These are phyloP conservation scores for Cyprichromis sp. DNA, from an alignment of 2,113 vertebrate species.

Conservation along the genomic window DNA sequence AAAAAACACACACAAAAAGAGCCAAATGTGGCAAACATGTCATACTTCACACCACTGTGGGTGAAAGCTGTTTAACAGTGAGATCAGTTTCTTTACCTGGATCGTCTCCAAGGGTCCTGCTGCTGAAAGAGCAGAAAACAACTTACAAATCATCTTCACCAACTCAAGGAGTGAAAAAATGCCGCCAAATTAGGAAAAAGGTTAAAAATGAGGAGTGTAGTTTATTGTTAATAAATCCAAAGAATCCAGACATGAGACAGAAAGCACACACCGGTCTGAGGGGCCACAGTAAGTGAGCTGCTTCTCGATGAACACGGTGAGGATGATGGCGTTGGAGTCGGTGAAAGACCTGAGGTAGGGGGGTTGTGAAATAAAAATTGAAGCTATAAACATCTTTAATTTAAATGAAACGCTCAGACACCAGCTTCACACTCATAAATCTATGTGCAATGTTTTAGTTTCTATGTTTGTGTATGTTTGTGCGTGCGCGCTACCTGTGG, in stretches of 20 bases:
- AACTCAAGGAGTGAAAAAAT: background rate
- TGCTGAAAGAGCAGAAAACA: conserved; percentile 43
- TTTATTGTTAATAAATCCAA: background rate
- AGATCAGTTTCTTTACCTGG: conserved; percentile 65
- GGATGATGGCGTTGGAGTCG: conserved; percentile 71
- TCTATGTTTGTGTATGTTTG: background rate
- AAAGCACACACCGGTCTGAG: conserved; percentile 66
- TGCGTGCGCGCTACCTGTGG: conserved; percentile 64
- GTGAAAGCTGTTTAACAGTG: background rate
- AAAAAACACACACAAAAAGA: background rate
- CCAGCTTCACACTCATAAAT: background rate
- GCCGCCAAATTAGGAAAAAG: background rate
- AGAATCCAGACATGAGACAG: background rate
- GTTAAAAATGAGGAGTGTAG: background rate
- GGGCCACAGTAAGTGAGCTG: conserved; percentile 69
- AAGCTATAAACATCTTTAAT: background rate
- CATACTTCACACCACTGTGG: background rate
- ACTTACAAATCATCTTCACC: background rate
- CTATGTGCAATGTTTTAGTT: background rate
- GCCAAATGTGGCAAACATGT: background rate
- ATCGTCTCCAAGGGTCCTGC: conserved; percentile 54
- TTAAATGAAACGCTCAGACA: background rate
- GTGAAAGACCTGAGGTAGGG: conserved; percentile 68
- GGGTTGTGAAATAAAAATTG: background rate
- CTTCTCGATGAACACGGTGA: conserved; percentile 76